Evolutionary conservation across 2,797 vertebrate species (phyloP).

Genomic region (Columba guinea): DNA sequence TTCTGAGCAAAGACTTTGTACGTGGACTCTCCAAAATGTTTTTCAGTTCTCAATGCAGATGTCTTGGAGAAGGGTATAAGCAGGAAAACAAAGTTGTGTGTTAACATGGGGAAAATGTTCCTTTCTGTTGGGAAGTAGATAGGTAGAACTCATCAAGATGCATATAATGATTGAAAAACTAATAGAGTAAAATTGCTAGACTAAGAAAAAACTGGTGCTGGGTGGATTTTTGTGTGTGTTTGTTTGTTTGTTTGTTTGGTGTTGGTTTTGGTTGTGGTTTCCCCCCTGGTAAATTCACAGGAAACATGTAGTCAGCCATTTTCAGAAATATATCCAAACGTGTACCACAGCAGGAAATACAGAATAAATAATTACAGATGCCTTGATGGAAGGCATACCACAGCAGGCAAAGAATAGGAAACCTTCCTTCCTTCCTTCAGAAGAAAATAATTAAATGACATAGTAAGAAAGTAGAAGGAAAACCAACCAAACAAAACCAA

Average conservation of each 20-base stretch:
- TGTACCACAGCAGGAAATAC: conserved; percentile 21
- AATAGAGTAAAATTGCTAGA: neutral
- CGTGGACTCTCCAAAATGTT: neutral
- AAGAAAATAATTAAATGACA: conserved; percentile 22
- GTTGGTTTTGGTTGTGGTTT: too few species aligned
- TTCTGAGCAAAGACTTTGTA: neutral
- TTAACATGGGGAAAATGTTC: neutral
- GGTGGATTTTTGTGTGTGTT: too few species aligned
- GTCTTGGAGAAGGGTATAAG: neutral
- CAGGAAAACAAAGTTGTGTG: neutral
- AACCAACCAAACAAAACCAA: too few species aligned
- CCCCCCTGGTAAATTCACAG: neutral
- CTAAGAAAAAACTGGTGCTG: neutral
- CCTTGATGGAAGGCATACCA: conserved; percentile 7
- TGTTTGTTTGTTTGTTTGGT: too few species aligned
- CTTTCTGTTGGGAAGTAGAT: neutral
- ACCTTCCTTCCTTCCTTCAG: neutral
- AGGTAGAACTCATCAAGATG: neutral
- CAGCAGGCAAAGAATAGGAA: conserved; percentile 39
- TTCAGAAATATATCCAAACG: conserved; percentile 11
- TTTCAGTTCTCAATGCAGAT: neutral
- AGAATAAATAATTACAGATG: conserved; percentile 61
- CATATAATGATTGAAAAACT: neutral
- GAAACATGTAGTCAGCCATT: neutral
- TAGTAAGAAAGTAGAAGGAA: neutral